Evolutionary conservation across 2,113 vertebrate genomes (phyloP), one percentile per base, ranked within the genome.

Genomic region (Equus przewalskii): DNA sequence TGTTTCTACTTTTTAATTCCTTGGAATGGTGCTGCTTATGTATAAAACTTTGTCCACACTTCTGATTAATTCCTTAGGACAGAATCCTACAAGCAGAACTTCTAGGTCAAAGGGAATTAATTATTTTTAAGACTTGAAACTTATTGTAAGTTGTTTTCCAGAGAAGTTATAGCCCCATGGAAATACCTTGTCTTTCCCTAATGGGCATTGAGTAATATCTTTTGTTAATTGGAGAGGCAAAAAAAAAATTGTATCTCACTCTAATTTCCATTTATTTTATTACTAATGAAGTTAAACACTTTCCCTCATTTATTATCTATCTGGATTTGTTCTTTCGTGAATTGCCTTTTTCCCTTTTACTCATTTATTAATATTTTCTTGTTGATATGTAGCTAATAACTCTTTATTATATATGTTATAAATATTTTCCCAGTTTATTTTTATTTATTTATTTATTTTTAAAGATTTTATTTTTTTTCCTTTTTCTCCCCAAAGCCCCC

Each of bases 241-340:
- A 89, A 81, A 56, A 28, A 69, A 83, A 69, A 22, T 44, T 33
- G 18, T 75, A 36, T 92, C 28, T 62, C n/a, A 60, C 16, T 30
- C 33, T 96, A 70, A 75, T 83, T 82, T 46, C 10, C n/a, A 73
- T 80, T 93, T 64, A 85, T 85, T 95, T 94, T 91, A 91, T 94
- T 69, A 60, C 67, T 90, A n/a, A 49, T 44, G 3, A 75, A 41
- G 36, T 78, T 62, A 75, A 73, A 73, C 21, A 81, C 90, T 46
- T 2, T 16, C 33, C 12, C 9, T 28, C 21, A 44, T 60, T 82
- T 87, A 60, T 91, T 60, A 22, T 87, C 58, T 91, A 80, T 51
- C 64, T 83, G 44, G 19, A 58, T 49, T 56, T 95, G n/a, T 92
- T 96, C 89, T 89, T 86, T 75, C 75, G 46, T 64, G 65, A 84